Percentiles rank a stretch among this genome's conserved stretches.
Conservation (phyloP, 2,888 invertebrate genomes). For the Pristionchus japonicus region DNA sequence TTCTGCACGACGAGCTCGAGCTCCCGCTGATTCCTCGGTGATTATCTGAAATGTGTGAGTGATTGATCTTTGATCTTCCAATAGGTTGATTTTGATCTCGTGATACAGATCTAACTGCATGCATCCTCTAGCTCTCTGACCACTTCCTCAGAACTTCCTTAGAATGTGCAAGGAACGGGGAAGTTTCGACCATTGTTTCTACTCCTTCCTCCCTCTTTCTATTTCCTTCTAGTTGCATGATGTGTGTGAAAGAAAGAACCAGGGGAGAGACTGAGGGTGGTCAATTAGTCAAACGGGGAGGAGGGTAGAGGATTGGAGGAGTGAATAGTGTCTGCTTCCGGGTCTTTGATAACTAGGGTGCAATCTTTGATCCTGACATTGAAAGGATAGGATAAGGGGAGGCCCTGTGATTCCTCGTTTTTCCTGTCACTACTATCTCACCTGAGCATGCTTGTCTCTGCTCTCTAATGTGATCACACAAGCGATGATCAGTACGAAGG, state of each 20-base stretch:
- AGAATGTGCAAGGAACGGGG: not conserved
- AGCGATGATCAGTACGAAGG: slow-evolving; percentile 95
- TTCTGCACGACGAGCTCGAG: slow-evolving; percentile 11
- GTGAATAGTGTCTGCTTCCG: not conserved
- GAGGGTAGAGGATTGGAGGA: not conserved
- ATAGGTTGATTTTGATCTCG: not conserved
- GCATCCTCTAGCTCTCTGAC: not conserved
- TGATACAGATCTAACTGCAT: not conserved
- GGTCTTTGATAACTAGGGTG: not conserved
- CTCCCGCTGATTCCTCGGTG: slow-evolving; percentile 38
- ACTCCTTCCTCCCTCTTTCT: not conserved
- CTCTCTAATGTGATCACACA: slow-evolving; percentile 99
- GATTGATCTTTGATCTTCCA: slow-evolving; percentile 9
- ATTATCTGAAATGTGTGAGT: slow-evolving; percentile 46
- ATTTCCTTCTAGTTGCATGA: not conserved
- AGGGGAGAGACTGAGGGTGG: slow-evolving; percentile 20
- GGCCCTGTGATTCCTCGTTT: too few relatives aligned
- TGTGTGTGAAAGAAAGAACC: not conserved
- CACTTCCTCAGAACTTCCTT: not conserved
- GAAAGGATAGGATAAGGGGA: too few relatives aligned
- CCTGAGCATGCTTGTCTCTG: slow-evolving; percentile 86
- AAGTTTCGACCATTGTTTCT: not conserved
- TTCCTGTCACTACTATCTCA: too few relatives aligned
- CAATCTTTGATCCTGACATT: not conserved
- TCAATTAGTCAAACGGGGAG: slow-evolving; percentile 5